Evolutionary conservation across 2,113 vertebrate genomes (phyloP).

Genomic region (Crotalus viridis): DNA sequence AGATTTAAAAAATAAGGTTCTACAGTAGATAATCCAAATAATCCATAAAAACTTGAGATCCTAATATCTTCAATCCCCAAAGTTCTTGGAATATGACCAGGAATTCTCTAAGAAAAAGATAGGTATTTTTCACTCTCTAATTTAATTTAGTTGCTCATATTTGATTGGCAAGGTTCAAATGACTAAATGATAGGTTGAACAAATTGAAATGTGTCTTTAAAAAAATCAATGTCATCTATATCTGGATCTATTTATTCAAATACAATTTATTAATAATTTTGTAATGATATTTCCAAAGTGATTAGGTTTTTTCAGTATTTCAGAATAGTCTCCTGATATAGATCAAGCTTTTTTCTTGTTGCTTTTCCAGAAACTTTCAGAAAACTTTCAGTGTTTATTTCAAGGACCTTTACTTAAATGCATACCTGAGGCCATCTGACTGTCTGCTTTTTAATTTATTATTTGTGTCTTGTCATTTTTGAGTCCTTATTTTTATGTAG

Average conservation of each 20-base stretch:
- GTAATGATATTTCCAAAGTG: not conserved
- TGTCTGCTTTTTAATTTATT: not conserved
- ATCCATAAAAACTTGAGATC: not conserved
- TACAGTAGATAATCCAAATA: not conserved
- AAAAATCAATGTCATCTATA: not conserved
- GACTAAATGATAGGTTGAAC: not conserved
- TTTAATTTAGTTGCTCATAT: not conserved
- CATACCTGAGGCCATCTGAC: not conserved
- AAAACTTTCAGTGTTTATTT: not conserved
- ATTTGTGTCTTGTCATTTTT: not conserved
- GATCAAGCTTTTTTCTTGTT: not conserved
- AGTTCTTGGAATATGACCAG: not conserved
- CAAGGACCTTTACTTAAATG: not conserved
- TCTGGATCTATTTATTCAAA: not conserved
- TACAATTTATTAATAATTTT: not conserved
- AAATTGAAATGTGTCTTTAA: not conserved
- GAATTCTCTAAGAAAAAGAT: not conserved
- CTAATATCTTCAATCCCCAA: not conserved
- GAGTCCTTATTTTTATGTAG: not conserved
- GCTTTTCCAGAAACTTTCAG: not conserved
- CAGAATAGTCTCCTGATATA: not conserved
- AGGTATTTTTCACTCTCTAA: not conserved
- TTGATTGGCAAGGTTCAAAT: not conserved
- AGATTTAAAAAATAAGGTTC: not conserved
- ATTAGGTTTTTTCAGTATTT: not conserved